phyloP scores from a whole-genome alignment of 2,113 vertebrate species.

The Haemorhous mexicanus region DNA sequence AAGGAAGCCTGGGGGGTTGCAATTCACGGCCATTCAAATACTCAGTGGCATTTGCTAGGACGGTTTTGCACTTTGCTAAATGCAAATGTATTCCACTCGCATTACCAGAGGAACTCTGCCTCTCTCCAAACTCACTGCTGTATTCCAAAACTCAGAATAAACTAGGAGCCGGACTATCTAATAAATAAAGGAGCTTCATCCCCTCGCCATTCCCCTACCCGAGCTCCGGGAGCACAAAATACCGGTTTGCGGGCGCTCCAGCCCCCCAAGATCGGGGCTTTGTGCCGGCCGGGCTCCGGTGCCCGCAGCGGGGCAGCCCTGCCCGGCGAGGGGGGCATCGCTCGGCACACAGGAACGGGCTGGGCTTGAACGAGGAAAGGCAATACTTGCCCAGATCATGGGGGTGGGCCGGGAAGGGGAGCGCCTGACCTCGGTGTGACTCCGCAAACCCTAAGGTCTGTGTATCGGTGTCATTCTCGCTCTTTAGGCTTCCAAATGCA shows the following conservation, averaged over 20 bases:
- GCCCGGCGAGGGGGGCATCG: not conserved
- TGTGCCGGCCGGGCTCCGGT: not conserved
- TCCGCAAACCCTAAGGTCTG: not conserved
- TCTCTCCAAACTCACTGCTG: not conserved
- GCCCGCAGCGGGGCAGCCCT: not conserved
- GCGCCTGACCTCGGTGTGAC: constrained; percentile 12
- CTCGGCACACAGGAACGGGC: not conserved
- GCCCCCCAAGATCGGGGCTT: not conserved
- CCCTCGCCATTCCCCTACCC: rapidly evolving
- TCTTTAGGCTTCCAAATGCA: constrained; percentile 40
- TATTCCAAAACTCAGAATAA: not conserved
- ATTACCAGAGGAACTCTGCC: not conserved
- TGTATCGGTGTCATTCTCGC: constrained; percentile 25
- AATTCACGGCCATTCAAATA: not conserved
- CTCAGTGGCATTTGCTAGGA: not conserved
- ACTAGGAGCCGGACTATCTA: not conserved
- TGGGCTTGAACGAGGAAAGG: not conserved
- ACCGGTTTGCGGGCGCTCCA: not conserved
- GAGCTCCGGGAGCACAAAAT: not conserved
- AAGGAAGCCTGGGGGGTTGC: not conserved
- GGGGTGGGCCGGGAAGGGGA: not conserved
- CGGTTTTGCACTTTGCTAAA: not conserved
- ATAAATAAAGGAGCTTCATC: rapidly evolving
- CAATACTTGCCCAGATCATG: not conserved
- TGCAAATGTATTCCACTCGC: rapidly evolving